These are phyloP conservation scores for Dufourea novaeangliae DNA, from an alignment of 1,140 invertebrate genomes.

Conservation along the genomic window DNA sequence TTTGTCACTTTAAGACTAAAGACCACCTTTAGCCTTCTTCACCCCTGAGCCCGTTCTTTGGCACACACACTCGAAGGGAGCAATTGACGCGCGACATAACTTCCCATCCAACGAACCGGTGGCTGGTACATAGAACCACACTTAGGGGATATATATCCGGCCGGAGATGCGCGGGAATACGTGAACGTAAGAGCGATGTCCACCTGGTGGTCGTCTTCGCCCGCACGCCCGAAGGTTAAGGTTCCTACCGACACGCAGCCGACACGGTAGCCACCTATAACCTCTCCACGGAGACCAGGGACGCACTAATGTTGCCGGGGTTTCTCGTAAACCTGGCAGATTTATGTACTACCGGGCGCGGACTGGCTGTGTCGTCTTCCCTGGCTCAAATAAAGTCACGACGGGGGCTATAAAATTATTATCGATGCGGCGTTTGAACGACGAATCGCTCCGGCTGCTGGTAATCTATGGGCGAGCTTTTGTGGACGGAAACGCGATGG, in stretches of 20 bases:
- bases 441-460: not conserved
- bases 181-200: constrained; percentile 55
- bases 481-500: not conserved
- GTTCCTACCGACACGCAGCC: constrained; percentile 54
- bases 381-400: constrained; percentile 33
- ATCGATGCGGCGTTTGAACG: not conserved
- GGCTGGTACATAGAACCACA: constrained; percentile 76
- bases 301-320: constrained; percentile 50
- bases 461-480: not conserved
- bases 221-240: constrained; percentile 45
- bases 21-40: constrained; percentile 46
- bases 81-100: constrained; percentile 76
- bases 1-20: constrained; percentile 37
- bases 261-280: constrained; percentile 66
- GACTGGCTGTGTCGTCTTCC: not conserved
- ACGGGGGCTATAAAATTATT: constrained; percentile 9
- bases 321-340: constrained; percentile 46
- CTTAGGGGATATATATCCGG: constrained; percentile 74
- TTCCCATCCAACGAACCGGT: constrained; percentile 64
- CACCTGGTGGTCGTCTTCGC: constrained; percentile 50
- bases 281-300: constrained; percentile 60
- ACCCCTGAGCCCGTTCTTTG: constrained; percentile 52
- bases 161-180: constrained; percentile 47
- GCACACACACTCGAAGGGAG: constrained; percentile 51
- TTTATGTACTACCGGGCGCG: constrained; percentile 36